phyloP scores from a whole-genome alignment of 53 echinoderm and acorn worm species.

The Astropecten irregularis region DNA sequence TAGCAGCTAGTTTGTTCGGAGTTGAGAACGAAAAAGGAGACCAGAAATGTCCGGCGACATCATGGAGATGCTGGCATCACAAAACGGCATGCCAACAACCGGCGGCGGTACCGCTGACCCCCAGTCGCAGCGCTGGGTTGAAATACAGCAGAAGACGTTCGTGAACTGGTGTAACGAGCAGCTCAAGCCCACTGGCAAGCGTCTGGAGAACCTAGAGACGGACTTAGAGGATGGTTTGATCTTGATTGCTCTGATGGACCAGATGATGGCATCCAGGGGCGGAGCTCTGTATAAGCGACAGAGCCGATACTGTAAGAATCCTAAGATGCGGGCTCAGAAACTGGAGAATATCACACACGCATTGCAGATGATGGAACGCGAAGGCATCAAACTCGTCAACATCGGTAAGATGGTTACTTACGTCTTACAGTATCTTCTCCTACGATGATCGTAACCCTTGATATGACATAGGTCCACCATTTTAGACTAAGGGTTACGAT shows the following conservation, averaged over 20 bases:
- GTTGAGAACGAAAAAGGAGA: no score
- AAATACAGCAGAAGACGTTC: conserved; percentile 95
- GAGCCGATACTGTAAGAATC: conserved; percentile 78
- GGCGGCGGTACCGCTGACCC: neutral
- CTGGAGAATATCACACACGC: conserved; percentile 88
- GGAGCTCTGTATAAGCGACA: conserved; percentile 73
- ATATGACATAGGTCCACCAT: no score
- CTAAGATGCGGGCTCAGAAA: conserved; percentile 86
- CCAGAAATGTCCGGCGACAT: no score
- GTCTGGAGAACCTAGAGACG: conserved; percentile 63
- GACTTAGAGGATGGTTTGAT: conserved; percentile 86
- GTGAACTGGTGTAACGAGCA: conserved; percentile 97
- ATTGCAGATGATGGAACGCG: conserved; percentile 74
- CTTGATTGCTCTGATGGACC: conserved; percentile 78
- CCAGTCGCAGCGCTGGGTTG: conserved; percentile 64
- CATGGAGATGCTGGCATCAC: no score
- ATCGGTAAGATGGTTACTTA: conserved; percentile 86
- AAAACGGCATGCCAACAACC: no score
- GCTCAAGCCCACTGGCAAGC: conserved; percentile 62
- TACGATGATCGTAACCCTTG: no score
- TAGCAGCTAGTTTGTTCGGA: no score
- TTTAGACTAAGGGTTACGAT: no score
- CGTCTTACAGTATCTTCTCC: no score
- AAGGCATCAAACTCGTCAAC: conserved; percentile 88
- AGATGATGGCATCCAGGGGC: conserved; percentile 63